These are phyloP conservation scores for Orthonyx spaldingii DNA, from an alignment of 2,113 vertebrate species.

Conservation along the genomic window DNA sequence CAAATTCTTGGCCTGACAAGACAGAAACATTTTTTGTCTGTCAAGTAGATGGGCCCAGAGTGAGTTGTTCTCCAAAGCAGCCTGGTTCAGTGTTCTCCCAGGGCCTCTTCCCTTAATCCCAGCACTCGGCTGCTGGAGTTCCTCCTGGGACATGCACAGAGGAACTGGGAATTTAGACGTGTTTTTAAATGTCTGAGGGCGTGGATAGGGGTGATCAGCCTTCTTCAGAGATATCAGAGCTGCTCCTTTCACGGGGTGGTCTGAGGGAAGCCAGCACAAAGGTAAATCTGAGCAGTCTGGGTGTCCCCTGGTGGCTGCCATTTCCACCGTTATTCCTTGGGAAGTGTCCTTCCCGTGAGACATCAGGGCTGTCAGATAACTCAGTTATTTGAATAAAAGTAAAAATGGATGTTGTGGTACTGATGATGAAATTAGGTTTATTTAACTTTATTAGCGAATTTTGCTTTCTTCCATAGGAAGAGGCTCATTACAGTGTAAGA, in stretches of 20 bases:
- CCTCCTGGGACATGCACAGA: background rate
- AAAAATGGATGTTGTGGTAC: background rate
- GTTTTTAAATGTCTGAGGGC: background rate
- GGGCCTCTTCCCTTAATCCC: background rate
- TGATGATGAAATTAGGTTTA: background rate
- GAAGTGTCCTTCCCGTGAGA: background rate
- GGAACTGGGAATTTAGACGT: background rate
- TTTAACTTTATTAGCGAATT: background rate
- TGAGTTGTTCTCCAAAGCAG: background rate
- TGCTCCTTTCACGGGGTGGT: background rate
- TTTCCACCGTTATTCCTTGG: background rate
- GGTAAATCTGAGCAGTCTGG: background rate
- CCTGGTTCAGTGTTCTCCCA: background rate
- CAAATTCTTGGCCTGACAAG: background rate
- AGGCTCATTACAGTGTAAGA: background rate
- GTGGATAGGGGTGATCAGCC: background rate
- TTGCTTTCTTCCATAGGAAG: background rate
- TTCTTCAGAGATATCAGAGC: background rate
- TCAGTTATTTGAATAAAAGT: background rate
- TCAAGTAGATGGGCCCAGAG: background rate
- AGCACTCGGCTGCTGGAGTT: accelerated
- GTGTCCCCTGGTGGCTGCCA: background rate
- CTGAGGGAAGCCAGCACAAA: background rate
- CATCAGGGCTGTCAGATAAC: background rate
- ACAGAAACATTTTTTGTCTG: background rate